Conservation (phyloP, 2,113 vertebrate species). For the Paraplagusia blochii region DNA sequence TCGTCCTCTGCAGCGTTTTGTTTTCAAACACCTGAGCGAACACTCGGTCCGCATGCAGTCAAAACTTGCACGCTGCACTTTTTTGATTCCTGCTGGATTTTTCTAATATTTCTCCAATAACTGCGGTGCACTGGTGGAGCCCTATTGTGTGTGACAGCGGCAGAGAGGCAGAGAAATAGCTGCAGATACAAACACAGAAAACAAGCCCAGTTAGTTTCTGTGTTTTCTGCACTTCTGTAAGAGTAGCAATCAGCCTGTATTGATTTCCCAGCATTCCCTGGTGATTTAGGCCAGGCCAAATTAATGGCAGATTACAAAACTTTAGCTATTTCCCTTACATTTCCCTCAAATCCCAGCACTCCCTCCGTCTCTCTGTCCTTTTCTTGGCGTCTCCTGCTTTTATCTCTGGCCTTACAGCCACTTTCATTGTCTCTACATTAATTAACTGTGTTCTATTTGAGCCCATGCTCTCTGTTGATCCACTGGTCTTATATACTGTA, state of each 20-base stretch:
- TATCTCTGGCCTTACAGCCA: neutral
- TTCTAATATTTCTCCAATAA: slow-evolving; percentile 50
- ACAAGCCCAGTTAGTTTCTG: slow-evolving; percentile 22
- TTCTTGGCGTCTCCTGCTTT: slow-evolving; percentile 4
- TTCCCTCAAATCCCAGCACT: slow-evolving; percentile 27
- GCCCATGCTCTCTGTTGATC: too few relatives aligned
- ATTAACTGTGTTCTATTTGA: slow-evolving; percentile 1
- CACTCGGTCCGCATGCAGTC: neutral
- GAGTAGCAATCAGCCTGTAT: slow-evolving; percentile 66
- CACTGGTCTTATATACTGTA: neutral
- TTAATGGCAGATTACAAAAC: slow-evolving; percentile 59
- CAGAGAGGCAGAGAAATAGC: slow-evolving; percentile 20
- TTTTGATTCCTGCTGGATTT: slow-evolving; percentile 36
- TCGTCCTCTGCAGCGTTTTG: too few relatives aligned
- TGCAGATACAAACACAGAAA: slow-evolving; percentile 29
- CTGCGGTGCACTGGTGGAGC: slow-evolving; percentile 13
- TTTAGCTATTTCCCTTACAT: slow-evolving; percentile 28
- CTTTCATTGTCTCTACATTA: slow-evolving; percentile 1
- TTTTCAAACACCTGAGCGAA: too few relatives aligned
- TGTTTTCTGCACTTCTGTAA: slow-evolving; percentile 60
- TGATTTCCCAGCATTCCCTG: slow-evolving; percentile 65
- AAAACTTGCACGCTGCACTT: slow-evolving; percentile 26
- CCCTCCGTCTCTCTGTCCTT: too few relatives aligned
- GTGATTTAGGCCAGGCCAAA: slow-evolving; percentile 56
- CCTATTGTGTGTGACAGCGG: slow-evolving; percentile 7